A percentile compares a stretch with the other conserved stretches of the same genome.
phyloP scores from a whole-genome alignment of 1,140 invertebrate genomes.

The Popillia japonica region DNA sequence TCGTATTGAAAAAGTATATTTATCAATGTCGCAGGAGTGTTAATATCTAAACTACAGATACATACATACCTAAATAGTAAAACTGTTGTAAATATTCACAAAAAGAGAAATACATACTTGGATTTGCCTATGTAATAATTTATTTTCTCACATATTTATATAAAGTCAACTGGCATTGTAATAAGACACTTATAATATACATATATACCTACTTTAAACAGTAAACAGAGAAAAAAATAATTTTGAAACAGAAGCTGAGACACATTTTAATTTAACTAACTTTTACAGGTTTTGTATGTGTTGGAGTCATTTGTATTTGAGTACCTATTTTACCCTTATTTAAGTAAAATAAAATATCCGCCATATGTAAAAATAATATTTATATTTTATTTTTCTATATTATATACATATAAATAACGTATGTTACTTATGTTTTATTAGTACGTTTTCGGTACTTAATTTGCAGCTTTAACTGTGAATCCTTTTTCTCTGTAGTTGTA shows the following conservation, averaged over 20 bases:
- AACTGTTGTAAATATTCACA: conserved; percentile 16
- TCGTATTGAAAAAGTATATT: neutral
- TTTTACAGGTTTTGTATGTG: conserved; percentile 2
- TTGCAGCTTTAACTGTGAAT: conserved; percentile 37
- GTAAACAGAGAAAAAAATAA: too few relatives aligned
- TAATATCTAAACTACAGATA: neutral
- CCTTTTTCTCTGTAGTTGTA: conserved; percentile 28
- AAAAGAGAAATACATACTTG: neutral
- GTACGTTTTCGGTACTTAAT: conserved; percentile 38
- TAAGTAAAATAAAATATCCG: conserved; percentile 28
- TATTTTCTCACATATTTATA: conserved; percentile 33
- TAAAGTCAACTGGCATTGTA: neutral
- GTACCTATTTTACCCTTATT: conserved; percentile 26
- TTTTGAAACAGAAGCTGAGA: too few relatives aligned
- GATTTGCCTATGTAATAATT: conserved; percentile 23
- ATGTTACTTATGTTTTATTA: conserved; percentile 28
- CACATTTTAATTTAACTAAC: neutral
- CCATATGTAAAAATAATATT: conserved; percentile 39
- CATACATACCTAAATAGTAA: conserved; percentile 27
- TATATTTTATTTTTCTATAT: conserved; percentile 36
- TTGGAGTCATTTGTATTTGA: conserved; percentile 29
- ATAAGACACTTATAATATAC: conserved; percentile 8
- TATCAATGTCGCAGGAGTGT: neutral
- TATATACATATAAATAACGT: conserved; percentile 1
- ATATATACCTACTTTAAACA: too few relatives aligned